phyloP scores from a whole-genome alignment of 2,797 vertebrate genomes.

The Capromys pilorides region DNA sequence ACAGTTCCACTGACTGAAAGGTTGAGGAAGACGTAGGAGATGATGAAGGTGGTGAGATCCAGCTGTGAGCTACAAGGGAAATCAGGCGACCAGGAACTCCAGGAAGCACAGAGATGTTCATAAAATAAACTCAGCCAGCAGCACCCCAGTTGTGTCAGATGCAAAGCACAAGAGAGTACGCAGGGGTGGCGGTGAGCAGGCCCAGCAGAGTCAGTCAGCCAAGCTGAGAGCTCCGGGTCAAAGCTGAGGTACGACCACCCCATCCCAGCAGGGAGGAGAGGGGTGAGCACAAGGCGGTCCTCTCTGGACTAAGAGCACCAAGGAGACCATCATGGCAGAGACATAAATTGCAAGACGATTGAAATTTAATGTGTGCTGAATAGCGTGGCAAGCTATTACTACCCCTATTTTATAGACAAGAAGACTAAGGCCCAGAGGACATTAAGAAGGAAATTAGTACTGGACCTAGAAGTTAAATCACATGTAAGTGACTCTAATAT shows the following conservation, averaged over 20 bases:
- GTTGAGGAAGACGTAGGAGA: neutral
- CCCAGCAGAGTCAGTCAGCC: too few relatives aligned
- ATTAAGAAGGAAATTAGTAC: neutral
- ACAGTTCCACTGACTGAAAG: neutral
- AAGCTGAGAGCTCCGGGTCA: neutral
- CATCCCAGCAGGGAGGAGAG: neutral
- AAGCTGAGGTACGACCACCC: neutral
- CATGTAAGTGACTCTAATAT: neutral
- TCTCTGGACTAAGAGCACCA: neutral
- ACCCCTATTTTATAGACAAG: neutral
- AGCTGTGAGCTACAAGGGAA: neutral
- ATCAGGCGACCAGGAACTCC: neutral
- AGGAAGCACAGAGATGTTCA: neutral
- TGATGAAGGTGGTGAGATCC: neutral
- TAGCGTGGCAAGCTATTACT: neutral
- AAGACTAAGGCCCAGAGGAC: neutral
- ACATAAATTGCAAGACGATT: neutral
- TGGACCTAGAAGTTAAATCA: neutral
- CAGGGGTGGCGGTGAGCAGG: neutral
- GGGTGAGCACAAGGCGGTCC: neutral
- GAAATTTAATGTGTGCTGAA: neutral
- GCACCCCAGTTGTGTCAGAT: neutral
- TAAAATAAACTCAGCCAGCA: neutral
- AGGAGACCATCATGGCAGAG: neutral
- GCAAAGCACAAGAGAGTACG: neutral